These are phyloP conservation scores for Athene noctua DNA, from an alignment of 2,113 vertebrate genomes.

Conservation along the genomic window DNA sequence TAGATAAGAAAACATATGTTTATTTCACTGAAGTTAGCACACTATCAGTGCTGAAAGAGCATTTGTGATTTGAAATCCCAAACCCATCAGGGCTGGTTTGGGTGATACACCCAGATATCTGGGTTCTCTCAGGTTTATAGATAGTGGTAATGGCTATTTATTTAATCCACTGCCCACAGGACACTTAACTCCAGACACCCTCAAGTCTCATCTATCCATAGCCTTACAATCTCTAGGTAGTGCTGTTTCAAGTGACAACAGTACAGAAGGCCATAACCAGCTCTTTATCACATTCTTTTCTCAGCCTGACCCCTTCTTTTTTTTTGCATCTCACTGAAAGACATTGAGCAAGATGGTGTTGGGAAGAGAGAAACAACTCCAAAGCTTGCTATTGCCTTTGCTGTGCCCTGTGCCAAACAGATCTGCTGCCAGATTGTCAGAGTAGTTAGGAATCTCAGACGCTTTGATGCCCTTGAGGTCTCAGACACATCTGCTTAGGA, in stretches of 20 bases:
- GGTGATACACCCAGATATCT: background rate
- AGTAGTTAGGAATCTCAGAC: constrained; percentile 28
- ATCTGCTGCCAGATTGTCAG: constrained; percentile 45
- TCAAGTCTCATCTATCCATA: background rate
- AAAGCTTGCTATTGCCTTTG: background rate
- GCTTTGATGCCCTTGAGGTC: constrained; percentile 50
- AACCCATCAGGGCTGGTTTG: background rate
- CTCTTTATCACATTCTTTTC: constrained; percentile 25
- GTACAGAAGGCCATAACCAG: background rate
- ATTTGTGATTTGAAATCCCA: background rate
- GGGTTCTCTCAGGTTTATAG: background rate
- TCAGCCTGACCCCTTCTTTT: background rate
- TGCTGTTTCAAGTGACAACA: background rate
- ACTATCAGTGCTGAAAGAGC: background rate
- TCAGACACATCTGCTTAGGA: constrained; percentile 54
- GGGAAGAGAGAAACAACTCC: constrained; percentile 21
- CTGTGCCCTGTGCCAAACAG: constrained; percentile 22
- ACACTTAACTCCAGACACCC: background rate
- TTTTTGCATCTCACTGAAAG: background rate
- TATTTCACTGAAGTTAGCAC: background rate
- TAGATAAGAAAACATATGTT: background rate
- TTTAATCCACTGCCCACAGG: background rate
- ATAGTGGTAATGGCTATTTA: background rate
- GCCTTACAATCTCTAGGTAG: background rate
- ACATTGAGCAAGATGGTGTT: constrained; percentile 22